phyloP scores from a whole-genome alignment of 64 coral and sea anemone species.

The Montipora foliosa region DNA sequence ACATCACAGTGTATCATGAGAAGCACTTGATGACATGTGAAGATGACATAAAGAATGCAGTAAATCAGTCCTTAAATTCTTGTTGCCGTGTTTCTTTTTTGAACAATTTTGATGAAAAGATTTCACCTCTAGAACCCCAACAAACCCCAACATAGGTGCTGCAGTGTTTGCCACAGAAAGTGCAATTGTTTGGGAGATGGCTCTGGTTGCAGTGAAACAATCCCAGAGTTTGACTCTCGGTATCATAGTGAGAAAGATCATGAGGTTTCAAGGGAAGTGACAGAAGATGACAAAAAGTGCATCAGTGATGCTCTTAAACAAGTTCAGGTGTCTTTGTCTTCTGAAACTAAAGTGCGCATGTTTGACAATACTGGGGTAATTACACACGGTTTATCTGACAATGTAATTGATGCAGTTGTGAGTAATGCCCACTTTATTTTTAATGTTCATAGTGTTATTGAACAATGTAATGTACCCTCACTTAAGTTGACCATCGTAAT shows the following conservation, averaged over 20 bases:
- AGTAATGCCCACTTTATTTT: conserved; percentile 4
- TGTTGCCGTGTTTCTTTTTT: not conserved
- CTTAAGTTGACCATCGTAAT: conserved; percentile 6
- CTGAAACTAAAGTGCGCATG: not conserved
- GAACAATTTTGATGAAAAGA: not conserved
- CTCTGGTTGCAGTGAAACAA: not conserved
- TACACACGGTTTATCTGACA: not conserved
- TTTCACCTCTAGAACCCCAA: not conserved
- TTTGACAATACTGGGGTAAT: not conserved
- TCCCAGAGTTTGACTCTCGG: not conserved
- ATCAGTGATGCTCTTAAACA: not conserved
- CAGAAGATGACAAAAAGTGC: not conserved
- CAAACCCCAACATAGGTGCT: not conserved
- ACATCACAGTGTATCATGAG: not conserved
- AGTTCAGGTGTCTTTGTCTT: not conserved
- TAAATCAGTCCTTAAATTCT: not conserved
- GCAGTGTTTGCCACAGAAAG: not conserved
- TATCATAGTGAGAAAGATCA: not conserved
- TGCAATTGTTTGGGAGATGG: not conserved
- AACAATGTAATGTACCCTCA: not conserved
- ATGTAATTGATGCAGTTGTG: not conserved
- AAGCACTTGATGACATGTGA: not conserved
- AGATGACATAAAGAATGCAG: not conserved
- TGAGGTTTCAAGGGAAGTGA: not conserved
- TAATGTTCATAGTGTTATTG: conserved; percentile 2